Percentiles rank a stretch among this genome's conserved stretches.
phyloP scores from a whole-genome alignment of 2,888 invertebrate species.

The Exephanes ischioxanthus region DNA sequence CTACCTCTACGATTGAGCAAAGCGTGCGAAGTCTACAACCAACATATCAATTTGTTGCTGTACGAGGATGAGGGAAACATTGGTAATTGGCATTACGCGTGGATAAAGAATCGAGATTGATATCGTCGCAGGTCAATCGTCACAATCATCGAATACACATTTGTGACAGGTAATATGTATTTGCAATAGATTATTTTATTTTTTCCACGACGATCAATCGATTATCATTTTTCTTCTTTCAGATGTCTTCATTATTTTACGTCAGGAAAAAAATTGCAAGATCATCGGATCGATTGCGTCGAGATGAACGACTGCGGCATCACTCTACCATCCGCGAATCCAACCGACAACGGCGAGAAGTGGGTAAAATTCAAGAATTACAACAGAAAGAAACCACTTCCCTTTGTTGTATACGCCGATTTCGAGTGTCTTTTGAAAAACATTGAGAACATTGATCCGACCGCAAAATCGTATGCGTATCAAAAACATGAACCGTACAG shows the following conservation, averaged over 20 bases:
- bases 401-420: slow-evolving; percentile 28
- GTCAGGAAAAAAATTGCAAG: too few species aligned
- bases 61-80: neutral
- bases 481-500: slow-evolving; percentile 38
- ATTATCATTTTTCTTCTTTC: too few species aligned
- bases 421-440: slow-evolving; percentile 33
- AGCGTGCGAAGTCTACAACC: neutral
- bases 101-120: neutral
- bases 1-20: neutral
- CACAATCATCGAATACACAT: neutral
- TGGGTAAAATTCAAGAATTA: slow-evolving; percentile 12
- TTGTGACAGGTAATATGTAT: neutral
- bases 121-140: neutral
- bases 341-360: neutral
- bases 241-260: too few species aligned
- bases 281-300: too few species aligned
- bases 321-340: neutral
- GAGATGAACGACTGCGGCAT: neutral
- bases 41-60: neutral
- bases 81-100: neutral
- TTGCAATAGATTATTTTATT: too few species aligned
- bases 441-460: neutral
- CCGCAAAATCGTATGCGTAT: slow-evolving; percentile 27
- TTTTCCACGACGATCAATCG: too few species aligned
- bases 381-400: neutral